Evolutionary conservation across 2,113 vertebrate genomes (phyloP), one percentile per base, ranked within the genome.

Genomic region (Enhydra lutris): DNA sequence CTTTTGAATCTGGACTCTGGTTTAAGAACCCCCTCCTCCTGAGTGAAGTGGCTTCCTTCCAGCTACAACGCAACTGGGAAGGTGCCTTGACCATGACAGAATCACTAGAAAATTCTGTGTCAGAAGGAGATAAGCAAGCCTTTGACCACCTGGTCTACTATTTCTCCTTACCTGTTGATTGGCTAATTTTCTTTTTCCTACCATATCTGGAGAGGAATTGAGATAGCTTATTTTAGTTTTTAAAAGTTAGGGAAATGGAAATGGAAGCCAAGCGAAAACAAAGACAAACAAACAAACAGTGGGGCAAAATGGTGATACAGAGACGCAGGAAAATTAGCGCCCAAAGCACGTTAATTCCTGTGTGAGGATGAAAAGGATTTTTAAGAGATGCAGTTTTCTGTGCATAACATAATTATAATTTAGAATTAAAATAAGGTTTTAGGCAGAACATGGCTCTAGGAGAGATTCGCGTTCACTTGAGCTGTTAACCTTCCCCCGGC

Each of bases 401-500:
- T n/a, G 13, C 23, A 45, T 45, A 76, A 81, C 73, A 78, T 42
- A 71, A 80, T 91, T 91, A 81, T 61, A 69, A 55, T 86, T 85
- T 47, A 50, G 52, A 89, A 91, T 67, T 63, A 63, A 93, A 86
- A 47, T 81, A 18, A 26, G 63, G 12, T 50, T 78, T 79, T 84
- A 87, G 50, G 74, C 59, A 50, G 52, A 86, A 87, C 76, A 34
- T 29, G 24, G 15, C 52, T 92, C 67, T 45, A 42, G 59, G n/a
- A 65, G 10, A 92, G 78, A 6, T 1, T 7, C 5, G 2, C 3
- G 0, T n/a, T 88, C 55, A 1, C 21, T 26, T 61, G 2, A 0
- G 0, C 52, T 13, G 0, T 57, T 24, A 1, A 4, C 80, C 21
- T 29, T 69, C 10, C 5, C 14, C 34, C 36, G 0, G 12, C 23